phyloP scores from a whole-genome alignment of 2,797 vertebrate genomes.

The Synaphobranchus kaupii region DNA sequence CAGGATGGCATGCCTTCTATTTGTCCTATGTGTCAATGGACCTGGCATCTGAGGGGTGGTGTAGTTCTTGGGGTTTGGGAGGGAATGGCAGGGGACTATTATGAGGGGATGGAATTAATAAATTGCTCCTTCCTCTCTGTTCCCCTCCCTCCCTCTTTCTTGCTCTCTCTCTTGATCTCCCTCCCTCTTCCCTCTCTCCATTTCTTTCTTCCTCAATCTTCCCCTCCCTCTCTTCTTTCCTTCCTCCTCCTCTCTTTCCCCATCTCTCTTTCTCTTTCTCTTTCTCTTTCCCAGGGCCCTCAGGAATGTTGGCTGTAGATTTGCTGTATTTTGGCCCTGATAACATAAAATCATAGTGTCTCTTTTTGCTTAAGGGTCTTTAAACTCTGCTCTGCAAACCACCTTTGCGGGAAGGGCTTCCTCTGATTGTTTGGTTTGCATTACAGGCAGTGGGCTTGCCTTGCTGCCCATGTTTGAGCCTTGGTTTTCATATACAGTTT shows the following conservation, averaged over 20 bases:
- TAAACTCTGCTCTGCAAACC: not conserved
- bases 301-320: not conserved
- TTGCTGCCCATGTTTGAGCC: not conserved
- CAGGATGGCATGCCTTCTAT: not conserved
- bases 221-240: no score
- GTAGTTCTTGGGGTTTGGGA: not conserved
- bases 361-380: not conserved
- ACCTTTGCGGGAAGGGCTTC: not conserved
- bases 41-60: not conserved
- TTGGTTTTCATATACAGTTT: not conserved
- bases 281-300: not conserved
- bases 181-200: no score
- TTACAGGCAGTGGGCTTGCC: not conserved
- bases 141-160: not conserved
- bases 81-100: not conserved
- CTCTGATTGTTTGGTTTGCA: not conserved
- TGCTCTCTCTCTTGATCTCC: no score
- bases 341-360: not conserved
- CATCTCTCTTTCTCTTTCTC: not conserved
- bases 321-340: not conserved
- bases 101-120: not conserved
- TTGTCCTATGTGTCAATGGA: not conserved
- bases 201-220: no score
- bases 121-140: not conserved
- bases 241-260: not conserved